phyloP scores from a whole-genome alignment of 1,140 invertebrate species.

The Chelonus insularis region DNA sequence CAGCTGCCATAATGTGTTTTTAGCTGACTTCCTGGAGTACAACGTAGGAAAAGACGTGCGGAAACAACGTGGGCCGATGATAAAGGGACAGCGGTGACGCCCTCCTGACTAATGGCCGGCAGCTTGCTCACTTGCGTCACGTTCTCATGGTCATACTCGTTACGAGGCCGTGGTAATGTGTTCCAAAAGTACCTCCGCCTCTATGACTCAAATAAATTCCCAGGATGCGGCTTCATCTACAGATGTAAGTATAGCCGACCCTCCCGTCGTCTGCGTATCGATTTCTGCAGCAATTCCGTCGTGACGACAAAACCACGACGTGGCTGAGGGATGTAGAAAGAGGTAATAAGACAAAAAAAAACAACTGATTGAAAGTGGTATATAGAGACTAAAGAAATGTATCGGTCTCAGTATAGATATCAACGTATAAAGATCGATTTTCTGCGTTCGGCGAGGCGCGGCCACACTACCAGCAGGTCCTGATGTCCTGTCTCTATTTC shows the following conservation, averaged over 20 bases:
- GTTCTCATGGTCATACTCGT: conserved; percentile 19
- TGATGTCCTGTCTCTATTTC: conserved; percentile 11
- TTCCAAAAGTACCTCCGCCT: neutral
- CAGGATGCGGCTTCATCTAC: conserved; percentile 1
- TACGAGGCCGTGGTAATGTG: neutral
- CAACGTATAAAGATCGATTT: conserved; percentile 28
- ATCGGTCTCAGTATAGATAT: conserved; percentile 25
- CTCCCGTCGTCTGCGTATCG: conserved; percentile 21
- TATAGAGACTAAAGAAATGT: conserved; percentile 20
- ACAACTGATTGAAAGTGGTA: conserved; percentile 8
- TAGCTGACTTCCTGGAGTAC: conserved; percentile 1
- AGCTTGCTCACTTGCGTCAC: conserved; percentile 25
- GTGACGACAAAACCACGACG: neutral
- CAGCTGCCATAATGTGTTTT: conserved; percentile 13
- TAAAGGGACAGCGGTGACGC: conserved; percentile 16
- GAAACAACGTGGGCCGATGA: neutral
- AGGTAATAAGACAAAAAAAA: neutral
- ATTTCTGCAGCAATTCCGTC: conserved; percentile 8
- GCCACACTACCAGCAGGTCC: conserved; percentile 27
- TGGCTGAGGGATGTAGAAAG: neutral
- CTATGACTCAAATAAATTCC: neutral
- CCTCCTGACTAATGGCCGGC: conserved; percentile 22
- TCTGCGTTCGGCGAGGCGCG: conserved; percentile 27
- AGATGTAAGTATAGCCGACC: neutral
- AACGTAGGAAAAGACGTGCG: neutral